Percentiles rank a stretch among this genome's conserved stretches.
Evolutionary conservation across 2,888 invertebrate genomes (phyloP).

Genomic region (Heliconius ismenius): DNA sequence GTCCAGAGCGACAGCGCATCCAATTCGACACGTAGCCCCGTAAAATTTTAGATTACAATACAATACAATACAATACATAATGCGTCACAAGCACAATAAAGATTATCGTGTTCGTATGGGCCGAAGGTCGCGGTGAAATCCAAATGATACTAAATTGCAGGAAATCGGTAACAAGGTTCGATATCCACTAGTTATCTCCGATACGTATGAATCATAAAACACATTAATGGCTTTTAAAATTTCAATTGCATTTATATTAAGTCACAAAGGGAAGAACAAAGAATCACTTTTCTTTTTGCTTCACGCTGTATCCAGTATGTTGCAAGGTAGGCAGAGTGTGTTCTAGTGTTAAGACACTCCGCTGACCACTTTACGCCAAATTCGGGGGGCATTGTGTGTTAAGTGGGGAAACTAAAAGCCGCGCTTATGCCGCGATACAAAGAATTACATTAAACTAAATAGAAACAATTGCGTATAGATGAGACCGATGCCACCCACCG

Average conservation of each 20-base stretch:
- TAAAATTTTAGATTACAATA: conserved; percentile 38
- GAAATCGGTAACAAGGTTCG: conserved; percentile 29
- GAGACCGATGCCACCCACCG: background rate
- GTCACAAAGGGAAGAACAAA: background rate
- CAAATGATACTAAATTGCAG: conserved; percentile 36
- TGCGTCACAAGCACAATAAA: conserved; percentile 35
- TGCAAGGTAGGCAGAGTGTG: too few relatives aligned
- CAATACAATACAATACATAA: conserved; percentile 27
- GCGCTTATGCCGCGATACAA: background rate
- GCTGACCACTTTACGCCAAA: too few relatives aligned
- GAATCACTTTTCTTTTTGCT: background rate
- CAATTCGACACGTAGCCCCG: conserved; percentile 9
- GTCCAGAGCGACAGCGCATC: conserved; percentile 1
- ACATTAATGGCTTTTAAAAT: background rate
- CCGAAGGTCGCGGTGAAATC: conserved; percentile 40
- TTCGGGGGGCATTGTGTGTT: too few relatives aligned
- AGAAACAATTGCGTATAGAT: conserved; percentile 4
- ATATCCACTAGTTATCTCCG: conserved; percentile 28
- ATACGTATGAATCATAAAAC: background rate
- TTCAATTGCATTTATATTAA: background rate
- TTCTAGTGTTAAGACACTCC: too few relatives aligned
- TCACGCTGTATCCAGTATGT: too few relatives aligned
- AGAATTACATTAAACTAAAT: background rate
- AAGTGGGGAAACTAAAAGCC: too few relatives aligned
- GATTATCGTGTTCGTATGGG: conserved; percentile 36